A percentile compares a stretch with the other conserved stretches of the same genome.
Conservation (phyloP, 2,113 vertebrate species). For the Uria aalge region DNA sequence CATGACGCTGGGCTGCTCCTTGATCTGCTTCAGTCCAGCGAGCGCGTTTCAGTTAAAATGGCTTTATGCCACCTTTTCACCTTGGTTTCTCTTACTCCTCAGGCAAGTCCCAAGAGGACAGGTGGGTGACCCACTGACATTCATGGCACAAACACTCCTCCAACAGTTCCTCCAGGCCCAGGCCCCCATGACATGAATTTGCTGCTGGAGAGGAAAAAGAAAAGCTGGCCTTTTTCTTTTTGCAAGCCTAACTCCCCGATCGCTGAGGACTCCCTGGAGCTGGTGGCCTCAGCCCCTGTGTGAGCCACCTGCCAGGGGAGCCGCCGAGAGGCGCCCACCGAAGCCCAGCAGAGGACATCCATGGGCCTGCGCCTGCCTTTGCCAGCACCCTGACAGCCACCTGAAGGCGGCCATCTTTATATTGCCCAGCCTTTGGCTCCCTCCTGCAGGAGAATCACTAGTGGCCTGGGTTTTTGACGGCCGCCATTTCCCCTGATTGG, state of each 20-base stretch:
- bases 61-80: background rate
- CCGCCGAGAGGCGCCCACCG: accelerated
- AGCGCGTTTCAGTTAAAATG: accelerated
- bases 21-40: background rate
- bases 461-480: background rate
- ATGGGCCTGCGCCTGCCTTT: accelerated
- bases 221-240: background rate
- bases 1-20: background rate
- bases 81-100: background rate
- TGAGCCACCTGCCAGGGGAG: background rate
- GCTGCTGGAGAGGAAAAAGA: accelerated
- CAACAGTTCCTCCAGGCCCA: background rate
- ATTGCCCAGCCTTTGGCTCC: accelerated
- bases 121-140: too few species aligned
- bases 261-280: accelerated
- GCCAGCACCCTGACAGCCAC: background rate
- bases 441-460: accelerated
- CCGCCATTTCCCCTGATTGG: background rate
- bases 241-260: accelerated
- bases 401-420: accelerated
- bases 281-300: background rate
- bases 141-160: background rate
- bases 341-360: accelerated
- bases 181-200: accelerated
- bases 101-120: background rate